Percentiles rank a stretch among this genome's conserved stretches.
These are phyloP conservation scores for Xenopus laevis DNA, from an alignment of 2,113 vertebrate species.

Conservation along the genomic window DNA sequence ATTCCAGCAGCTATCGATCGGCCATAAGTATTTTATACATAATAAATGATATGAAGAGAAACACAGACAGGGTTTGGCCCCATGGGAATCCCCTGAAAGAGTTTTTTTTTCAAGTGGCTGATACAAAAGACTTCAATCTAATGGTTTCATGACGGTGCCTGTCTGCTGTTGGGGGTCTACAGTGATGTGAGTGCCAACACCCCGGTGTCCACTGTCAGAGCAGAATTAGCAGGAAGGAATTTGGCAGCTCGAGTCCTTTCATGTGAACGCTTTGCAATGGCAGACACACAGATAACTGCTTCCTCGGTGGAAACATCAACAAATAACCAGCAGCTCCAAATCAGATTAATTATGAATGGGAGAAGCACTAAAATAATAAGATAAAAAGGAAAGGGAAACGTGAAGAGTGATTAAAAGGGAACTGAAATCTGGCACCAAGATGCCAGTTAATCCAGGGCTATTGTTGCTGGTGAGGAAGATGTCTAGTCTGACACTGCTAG, in stretches of 20 bases:
- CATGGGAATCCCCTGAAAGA: slow-evolving; percentile 57
- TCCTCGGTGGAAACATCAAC: slow-evolving; percentile 60
- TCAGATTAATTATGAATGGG: slow-evolving; percentile 54
- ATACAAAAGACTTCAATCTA: slow-evolving; percentile 58
- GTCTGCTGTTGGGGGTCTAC: slow-evolving; percentile 51
- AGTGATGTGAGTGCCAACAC: slow-evolving; percentile 51
- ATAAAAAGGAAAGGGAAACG: slow-evolving; percentile 49
- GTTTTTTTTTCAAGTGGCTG: slow-evolving; percentile 27
- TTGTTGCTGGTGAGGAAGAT: slow-evolving; percentile 30
- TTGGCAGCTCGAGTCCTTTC: slow-evolving; percentile 52
- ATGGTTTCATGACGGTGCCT: slow-evolving; percentile 60
- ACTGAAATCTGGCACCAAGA: slow-evolving; percentile 22
- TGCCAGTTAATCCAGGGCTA: slow-evolving; percentile 33
- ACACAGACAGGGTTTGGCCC: slow-evolving; percentile 51
- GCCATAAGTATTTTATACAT: slow-evolving; percentile 46
- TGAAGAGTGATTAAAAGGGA: slow-evolving; percentile 26
- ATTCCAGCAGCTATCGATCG: slow-evolving; percentile 19
- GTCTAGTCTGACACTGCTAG: slow-evolving; percentile 25
- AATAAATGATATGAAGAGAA: slow-evolving; percentile 47
- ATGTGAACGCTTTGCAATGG: slow-evolving; percentile 53
- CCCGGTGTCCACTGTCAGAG: slow-evolving; percentile 43
- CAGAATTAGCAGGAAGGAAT: slow-evolving; percentile 51
- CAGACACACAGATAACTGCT: slow-evolving; percentile 57
- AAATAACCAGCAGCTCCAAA: slow-evolving; percentile 56
- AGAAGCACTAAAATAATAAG: slow-evolving; percentile 46